Evolutionary conservation across 2,113 vertebrate species (phyloP), one percentile per base, ranked within the genome.

Genomic region (Apodemus sylvaticus): DNA sequence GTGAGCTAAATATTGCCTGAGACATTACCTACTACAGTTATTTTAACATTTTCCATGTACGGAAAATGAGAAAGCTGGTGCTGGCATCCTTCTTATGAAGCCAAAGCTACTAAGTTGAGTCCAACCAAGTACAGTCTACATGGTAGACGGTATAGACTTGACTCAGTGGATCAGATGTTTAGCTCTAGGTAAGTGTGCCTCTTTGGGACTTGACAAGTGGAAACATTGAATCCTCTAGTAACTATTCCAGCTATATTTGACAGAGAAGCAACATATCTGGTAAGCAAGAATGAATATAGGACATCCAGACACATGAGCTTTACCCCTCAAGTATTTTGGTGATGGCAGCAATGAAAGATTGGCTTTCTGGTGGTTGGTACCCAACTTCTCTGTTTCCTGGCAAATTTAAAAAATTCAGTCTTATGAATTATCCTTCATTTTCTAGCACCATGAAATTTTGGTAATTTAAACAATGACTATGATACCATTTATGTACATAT

Each of bases 311-410:
- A 14, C 19, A 48, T 1, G 19, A 16, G 19, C 8, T 42, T 86
- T 71, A n/a, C 2, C 5, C 14, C 58, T 19, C 10, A 39, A 39
- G 31, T 10, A 53, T 76, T 81, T 86, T 42, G 60, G 45, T 71
- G 36, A 10, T 13, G 14, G 9, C 55, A 73, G 29, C 62, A 64
- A 36, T 4, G 48, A 53, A 4, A 12, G 11, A 45, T 19, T 36
- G 22, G 36, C 0, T 0, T 39, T 79, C 2, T 45, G 7, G 9
- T 55, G 19, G 5, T 34, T 73, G 29, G 11, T 39, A 0, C 3
- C 24, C 3, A 19, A 7, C 29, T 73, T 81, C 11, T 85, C 26
- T 8, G 16, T 36, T 74, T 89, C 29, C 55, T 36, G 88, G 19
- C 1, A 77, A 64, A 71, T 62, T 17, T 53, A 62, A 60, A 60